Conservation (phyloP, 2,797 vertebrate genomes). For the Atherinosoma microstoma region DNA sequence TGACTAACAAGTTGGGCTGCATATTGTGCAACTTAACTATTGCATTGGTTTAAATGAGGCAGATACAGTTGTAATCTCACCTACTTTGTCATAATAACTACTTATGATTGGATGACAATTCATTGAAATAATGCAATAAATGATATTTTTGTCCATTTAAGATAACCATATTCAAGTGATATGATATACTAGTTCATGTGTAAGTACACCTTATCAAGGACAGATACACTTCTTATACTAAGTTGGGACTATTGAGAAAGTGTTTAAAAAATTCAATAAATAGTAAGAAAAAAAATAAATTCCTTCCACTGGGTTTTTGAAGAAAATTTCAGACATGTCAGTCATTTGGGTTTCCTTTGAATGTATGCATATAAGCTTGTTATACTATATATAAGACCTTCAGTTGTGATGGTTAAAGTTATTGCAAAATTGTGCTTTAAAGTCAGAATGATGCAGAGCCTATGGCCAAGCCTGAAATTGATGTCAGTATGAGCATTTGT, state of each 20-base stretch:
- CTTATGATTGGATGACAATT: not conserved
- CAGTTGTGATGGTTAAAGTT: not conserved
- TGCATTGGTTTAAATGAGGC: not conserved
- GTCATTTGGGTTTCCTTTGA: too few relatives aligned
- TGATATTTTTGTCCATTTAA: not conserved
- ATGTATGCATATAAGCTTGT: too few relatives aligned
- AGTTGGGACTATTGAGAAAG: too few relatives aligned
- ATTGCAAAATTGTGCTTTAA: not conserved
- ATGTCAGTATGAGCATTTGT: not conserved
- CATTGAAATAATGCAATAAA: not conserved
- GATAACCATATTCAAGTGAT: not conserved
- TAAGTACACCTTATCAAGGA: not conserved
- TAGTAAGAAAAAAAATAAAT: too few relatives aligned
- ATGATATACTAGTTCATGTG: not conserved
- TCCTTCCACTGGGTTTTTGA: too few relatives aligned
- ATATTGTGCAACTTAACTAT: not conserved
- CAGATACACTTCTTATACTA: not conserved
- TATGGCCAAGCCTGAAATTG: not conserved
- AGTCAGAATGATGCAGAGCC: not conserved
- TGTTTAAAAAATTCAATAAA: too few relatives aligned
- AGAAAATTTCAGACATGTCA: too few relatives aligned
- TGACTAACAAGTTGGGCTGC: conserved; percentile 1
- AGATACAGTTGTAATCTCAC: not conserved
- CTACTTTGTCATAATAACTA: not conserved
- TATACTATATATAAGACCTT: not conserved